Evolutionary conservation across 1,140 invertebrate genomes (phyloP).

Genomic region (Papilio glaucus): DNA sequence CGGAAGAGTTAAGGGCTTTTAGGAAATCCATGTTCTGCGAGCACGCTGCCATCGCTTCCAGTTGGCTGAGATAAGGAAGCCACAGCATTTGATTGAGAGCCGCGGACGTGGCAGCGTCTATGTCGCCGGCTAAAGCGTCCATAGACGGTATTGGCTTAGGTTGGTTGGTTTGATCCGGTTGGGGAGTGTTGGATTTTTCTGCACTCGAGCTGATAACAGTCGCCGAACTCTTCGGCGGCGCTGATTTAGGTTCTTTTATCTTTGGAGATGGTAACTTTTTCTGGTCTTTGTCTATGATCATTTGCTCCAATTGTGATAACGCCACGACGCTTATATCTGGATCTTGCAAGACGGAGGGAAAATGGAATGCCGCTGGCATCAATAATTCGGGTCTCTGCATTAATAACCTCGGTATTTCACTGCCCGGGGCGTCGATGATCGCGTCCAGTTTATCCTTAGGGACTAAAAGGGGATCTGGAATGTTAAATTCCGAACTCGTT

Average conservation of each 20-base stretch:
- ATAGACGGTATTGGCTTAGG: slow-evolving; percentile 70
- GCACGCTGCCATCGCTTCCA: slow-evolving; percentile 81
- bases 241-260: slow-evolving; percentile 71
- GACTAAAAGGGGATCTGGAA: slow-evolving; percentile 91
- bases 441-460: slow-evolving; percentile 89
- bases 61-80: slow-evolving; percentile 87
- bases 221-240: slow-evolving; percentile 74
- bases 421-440: slow-evolving; percentile 88
- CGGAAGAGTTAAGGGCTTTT: slow-evolving; percentile 78
- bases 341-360: slow-evolving; percentile 88
- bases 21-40: slow-evolving; percentile 80
- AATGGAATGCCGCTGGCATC: slow-evolving; percentile 88
- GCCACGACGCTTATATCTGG: slow-evolving; percentile 91
- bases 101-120: slow-evolving; percentile 87
- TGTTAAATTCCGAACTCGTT: slow-evolving; percentile 86
- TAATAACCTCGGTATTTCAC: slow-evolving; percentile 90
- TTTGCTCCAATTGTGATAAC: slow-evolving; percentile 87
- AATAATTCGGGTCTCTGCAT: slow-evolving; percentile 88
- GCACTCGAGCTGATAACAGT: slow-evolving; percentile 50
- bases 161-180: slow-evolving; percentile 62
- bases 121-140: slow-evolving; percentile 84
- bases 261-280: slow-evolving; percentile 72
- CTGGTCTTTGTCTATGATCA: slow-evolving; percentile 85
- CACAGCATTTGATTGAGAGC: slow-evolving; percentile 88
- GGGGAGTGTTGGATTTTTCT: slow-evolving; percentile 52